Percentiles rank a stretch among this genome's conserved stretches.
Evolutionary conservation across 2,797 vertebrate genomes (phyloP).

Genomic region (Paedocypris micromegethes): DNA sequence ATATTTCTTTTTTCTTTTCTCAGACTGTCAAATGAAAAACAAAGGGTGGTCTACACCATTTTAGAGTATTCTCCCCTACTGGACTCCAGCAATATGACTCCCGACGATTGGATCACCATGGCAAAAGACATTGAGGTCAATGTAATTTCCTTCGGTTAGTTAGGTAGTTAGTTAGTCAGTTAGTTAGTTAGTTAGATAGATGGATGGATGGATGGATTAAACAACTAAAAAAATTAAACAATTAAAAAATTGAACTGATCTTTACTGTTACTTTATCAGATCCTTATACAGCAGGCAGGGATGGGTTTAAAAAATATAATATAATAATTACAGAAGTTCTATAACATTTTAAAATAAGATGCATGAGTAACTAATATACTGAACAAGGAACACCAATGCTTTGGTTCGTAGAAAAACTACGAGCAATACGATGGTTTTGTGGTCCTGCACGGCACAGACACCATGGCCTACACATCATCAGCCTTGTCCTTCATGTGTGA

Average conservation of each 20-base stretch:
- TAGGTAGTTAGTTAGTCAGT: not conserved
- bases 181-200: not conserved
- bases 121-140: slow-evolving; percentile 80
- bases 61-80: slow-evolving; percentile 83
- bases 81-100: slow-evolving; percentile 95
- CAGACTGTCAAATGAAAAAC: slow-evolving; percentile 73
- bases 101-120: slow-evolving; percentile 84
- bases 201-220: too few species aligned
- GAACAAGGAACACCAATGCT: too few species aligned
- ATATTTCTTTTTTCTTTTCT: not conserved
- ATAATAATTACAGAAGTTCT: too few species aligned
- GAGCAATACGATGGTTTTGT: slow-evolving; percentile 85
- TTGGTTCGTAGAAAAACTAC: slow-evolving; percentile 74
- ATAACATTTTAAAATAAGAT: too few species aligned
- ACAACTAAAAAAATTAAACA: too few species aligned
- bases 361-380: too few species aligned
- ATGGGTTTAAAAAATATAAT: too few species aligned
- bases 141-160: not conserved
- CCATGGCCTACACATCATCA: slow-evolving; percentile 93
- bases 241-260: too few species aligned
- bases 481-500: slow-evolving; percentile 93
- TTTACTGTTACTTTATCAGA: too few species aligned
- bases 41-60: slow-evolving; percentile 83
- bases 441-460: slow-evolving; percentile 91
- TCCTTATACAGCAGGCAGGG: too few species aligned